Conservation (phyloP, 2,797 vertebrate genomes). For the Micromesistius poutassou region DNA sequence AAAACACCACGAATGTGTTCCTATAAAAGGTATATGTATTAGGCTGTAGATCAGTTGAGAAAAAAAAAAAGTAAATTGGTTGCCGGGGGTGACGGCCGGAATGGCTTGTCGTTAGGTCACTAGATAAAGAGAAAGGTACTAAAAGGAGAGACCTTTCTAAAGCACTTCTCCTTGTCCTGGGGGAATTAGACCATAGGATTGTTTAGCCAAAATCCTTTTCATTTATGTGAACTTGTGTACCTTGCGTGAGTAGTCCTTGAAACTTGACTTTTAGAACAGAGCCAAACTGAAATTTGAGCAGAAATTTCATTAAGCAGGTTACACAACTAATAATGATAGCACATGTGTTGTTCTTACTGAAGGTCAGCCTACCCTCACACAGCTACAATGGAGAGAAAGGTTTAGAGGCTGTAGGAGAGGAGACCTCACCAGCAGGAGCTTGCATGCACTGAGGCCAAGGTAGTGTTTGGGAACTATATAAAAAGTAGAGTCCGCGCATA, state of each 20-base stretch:
- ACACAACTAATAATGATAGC: not conserved
- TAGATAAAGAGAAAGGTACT: not conserved
- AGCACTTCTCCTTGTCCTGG: not conserved
- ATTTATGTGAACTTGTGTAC: not conserved
- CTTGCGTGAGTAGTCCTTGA: not conserved
- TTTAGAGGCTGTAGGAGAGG: too few relatives aligned
- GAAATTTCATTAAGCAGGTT: not conserved
- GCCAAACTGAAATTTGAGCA: not conserved
- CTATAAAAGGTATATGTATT: not conserved
- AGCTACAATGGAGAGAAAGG: too few relatives aligned
- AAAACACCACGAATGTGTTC: too few relatives aligned
- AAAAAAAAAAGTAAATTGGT: not conserved
- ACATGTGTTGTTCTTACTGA: not conserved
- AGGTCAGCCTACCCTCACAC: not conserved
- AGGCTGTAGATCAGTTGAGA: not conserved
- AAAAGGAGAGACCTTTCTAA: not conserved
- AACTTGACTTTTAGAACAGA: not conserved
- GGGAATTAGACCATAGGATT: not conserved
- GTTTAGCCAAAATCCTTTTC: not conserved
- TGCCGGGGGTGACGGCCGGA: not conserved
- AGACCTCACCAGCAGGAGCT: too few relatives aligned
- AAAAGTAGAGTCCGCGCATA: too few relatives aligned
- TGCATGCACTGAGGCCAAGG: too few relatives aligned
- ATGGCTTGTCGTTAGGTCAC: not conserved
- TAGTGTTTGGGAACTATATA: too few relatives aligned